Percentiles rank a stretch among this genome's conserved stretches.
Conservation (phyloP, 2,797 vertebrate species). For the Triplophysa yarkandensis region DNA sequence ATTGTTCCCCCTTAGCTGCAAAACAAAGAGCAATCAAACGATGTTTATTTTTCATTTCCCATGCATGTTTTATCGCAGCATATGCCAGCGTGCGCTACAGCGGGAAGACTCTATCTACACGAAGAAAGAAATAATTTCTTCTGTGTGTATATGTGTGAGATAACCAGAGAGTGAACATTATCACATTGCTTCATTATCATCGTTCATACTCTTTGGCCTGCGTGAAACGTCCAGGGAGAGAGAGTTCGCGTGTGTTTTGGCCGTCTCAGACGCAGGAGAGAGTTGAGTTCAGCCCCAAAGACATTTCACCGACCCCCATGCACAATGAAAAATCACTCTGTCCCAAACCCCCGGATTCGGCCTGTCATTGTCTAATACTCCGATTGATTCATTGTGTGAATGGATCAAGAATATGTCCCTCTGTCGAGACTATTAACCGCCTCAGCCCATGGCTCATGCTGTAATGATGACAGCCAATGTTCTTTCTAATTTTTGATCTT, state of each 20-base stretch:
- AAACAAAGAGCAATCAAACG: constrained; percentile 71
- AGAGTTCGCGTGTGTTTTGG: constrained; percentile 85
- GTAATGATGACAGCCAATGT: constrained; percentile 80
- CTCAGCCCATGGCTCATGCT: constrained; percentile 91
- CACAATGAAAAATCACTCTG: constrained; percentile 98
- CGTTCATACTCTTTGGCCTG: constrained; percentile 87
- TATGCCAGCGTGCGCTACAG: constrained; percentile 61
- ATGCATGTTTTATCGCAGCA: constrained; percentile 68
- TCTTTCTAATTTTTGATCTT: constrained; percentile 20
- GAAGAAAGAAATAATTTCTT: constrained; percentile 30
- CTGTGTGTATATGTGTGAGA: constrained; percentile 60
- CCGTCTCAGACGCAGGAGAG: constrained; percentile 92
- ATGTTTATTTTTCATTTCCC: constrained; percentile 72
- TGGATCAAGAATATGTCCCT: constrained; percentile 99
- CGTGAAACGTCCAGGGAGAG: constrained; percentile 83
- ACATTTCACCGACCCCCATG: constrained; percentile 94
- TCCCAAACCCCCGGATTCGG: constrained; percentile 93
- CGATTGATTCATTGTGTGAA: constrained; percentile 98
- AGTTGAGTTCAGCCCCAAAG: constrained; percentile 95
- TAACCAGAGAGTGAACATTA: constrained; percentile 84
- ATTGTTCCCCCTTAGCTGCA: constrained; percentile 69
- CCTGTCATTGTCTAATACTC: constrained; percentile 98
- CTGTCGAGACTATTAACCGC: constrained; percentile 97
- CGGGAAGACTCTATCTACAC: constrained; percentile 48
- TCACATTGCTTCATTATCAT: constrained; percentile 89